A percentile compares a stretch with the other conserved stretches of the same genome.
Conservation (phyloP, 2,888 invertebrate genomes). For the Macrosiphum euphorbiae region DNA sequence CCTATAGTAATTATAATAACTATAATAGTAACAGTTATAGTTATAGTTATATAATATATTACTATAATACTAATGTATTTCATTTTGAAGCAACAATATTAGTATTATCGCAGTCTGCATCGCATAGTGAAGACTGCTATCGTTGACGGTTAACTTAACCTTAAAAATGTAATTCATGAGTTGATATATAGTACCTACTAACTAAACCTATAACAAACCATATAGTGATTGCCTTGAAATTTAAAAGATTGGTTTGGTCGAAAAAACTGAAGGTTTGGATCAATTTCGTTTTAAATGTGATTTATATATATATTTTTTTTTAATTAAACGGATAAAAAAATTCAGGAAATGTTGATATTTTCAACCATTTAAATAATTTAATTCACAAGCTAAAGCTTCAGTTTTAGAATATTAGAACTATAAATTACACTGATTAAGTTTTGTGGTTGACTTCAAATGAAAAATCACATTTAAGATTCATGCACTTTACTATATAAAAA, state of each 20-base stretch:
- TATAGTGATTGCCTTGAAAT: neutral
- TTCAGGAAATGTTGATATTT: neutral
- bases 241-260: neutral
- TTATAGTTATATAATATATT: too few relatives aligned
- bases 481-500: constrained; percentile 20
- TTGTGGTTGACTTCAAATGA: neutral
- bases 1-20: too few relatives aligned
- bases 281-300: neutral
- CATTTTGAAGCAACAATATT: neutral
- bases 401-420: neutral
- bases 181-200: neutral
- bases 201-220: neutral
- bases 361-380: neutral
- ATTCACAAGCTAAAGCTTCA: neutral
- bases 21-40: too few relatives aligned
- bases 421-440: neutral
- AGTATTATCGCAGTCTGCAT: neutral
- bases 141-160: neutral
- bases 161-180: neutral
- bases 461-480: neutral
- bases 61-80: too few relatives aligned
- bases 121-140: neutral
- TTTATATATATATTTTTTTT: neutral
- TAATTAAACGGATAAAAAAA: neutral
- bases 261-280: neutral